Percentiles rank a stretch among this genome's conserved stretches.
Evolutionary conservation across 2,888 invertebrate genomes (phyloP).

Genomic region (Chrysodeixis includens): DNA sequence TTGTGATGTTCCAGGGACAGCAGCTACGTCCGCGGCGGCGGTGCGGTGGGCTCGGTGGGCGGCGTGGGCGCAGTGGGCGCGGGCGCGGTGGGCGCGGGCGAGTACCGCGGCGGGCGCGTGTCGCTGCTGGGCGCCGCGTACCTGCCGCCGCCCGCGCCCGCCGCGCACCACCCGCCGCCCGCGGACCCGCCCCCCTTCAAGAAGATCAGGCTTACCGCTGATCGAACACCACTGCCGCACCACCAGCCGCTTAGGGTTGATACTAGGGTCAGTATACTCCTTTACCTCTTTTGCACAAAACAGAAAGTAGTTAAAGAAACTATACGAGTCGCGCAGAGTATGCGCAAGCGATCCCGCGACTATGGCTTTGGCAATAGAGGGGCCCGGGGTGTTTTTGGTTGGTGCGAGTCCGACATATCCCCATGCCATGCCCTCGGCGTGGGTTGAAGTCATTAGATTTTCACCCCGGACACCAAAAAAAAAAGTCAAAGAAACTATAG

Average conservation of each 20-base stretch:
- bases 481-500: too few species aligned
- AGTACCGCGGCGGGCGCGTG: constrained; percentile 87
- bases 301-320: too few species aligned
- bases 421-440: too few species aligned
- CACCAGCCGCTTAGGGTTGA: constrained; percentile 91
- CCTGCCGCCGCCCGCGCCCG: constrained; percentile 85
- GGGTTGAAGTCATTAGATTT: too few species aligned
- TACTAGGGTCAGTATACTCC: constrained; percentile 85
- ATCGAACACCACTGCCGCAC: constrained; percentile 77
- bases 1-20: constrained; percentile 74
- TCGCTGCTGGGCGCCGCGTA: constrained; percentile 91
- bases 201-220: constrained; percentile 91
- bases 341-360: too few species aligned
- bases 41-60: constrained; percentile 80
- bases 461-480: too few species aligned
- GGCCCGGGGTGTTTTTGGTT: too few species aligned
- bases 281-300: too few species aligned
- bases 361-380: too few species aligned
- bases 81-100: constrained; percentile 88
- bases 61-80: constrained; percentile 77
- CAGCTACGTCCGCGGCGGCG: constrained; percentile 83
- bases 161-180: constrained; percentile 83
- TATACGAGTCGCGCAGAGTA: too few species aligned
- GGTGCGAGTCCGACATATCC: too few species aligned
- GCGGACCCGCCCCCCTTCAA: constrained; percentile 91